Base-by-base conservation (phyloP, 2,797 vertebrate genomes). In the Cyclopterus lumpus region DNA sequence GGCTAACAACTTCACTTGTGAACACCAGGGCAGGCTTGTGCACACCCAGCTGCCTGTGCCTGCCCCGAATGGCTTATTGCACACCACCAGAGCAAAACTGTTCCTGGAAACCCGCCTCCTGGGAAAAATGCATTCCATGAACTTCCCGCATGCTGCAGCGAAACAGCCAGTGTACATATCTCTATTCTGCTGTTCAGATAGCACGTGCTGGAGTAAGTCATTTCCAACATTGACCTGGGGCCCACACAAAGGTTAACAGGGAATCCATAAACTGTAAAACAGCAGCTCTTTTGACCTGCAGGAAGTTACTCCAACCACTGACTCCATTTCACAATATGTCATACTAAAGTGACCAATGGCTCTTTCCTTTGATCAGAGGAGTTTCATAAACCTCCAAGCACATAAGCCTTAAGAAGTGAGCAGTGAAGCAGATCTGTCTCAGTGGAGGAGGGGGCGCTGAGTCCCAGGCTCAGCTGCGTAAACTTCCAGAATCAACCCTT, bases 391-490 rank as follows among this genome's bases (percentile, higher is more conserved):
- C 61, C 68, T 71, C 55, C 40, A 51, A 20, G 28, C 49, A 36
- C 64, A 40, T 74, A 69, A 79, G 72, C 74, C 63, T 67, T 88
- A 92, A 87, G 87, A 82, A 85, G 79, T 72, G 67, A 86, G 75
- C 77, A 81, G 66, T 42, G 72, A 64, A 57, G 75, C 82, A 84
- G 80, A 81, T 75, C 67, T 71, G 53, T 78, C 72, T 91, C 66
- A 64, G 74, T 75, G 53, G 77, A 78, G 67, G 76, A 76, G 60
- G 65, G 55, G 42, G 44, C 51, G 72, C 60, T 48, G 68, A 80
- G 51, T 76, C 76, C 49, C 58, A 68, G 9, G 2, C 87, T 92
- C 92, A 93, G 92, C 93, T 93, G 91, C 88, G 49, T 87, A 92
- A 93, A 94, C 92, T 85, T 91, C 84, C 90, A 92, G 77, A 84